phyloP scores from a whole-genome alignment of 2,888 invertebrate genomes.

The Eurois occulta region DNA sequence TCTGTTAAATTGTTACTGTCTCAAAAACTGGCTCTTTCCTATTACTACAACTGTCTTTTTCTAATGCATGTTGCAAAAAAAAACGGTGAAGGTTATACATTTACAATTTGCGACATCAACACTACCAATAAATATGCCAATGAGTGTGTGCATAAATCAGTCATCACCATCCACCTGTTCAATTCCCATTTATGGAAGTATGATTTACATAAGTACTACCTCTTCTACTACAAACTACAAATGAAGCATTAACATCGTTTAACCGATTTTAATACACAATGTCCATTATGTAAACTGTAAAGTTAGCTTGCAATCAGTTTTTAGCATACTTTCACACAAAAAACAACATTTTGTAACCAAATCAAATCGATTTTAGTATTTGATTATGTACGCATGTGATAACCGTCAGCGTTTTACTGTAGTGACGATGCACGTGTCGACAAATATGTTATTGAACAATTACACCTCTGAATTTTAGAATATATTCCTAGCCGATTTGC shows the following conservation, averaged over 20 bases:
- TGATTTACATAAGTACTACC: background rate
- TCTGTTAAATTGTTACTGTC: no score
- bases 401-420: background rate
- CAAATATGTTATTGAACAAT: background rate
- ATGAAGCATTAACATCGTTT: background rate
- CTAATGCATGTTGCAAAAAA: background rate
- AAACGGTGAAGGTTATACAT: background rate
- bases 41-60: no score
- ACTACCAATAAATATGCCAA: no score
- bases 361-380: constrained; percentile 21
- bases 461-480: background rate
- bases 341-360: background rate
- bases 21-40: no score
- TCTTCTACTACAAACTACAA: constrained; percentile 5
- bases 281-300: background rate
- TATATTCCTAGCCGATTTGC: background rate
- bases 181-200: constrained; percentile 1
- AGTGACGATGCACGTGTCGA: background rate
- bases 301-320: background rate
- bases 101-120: background rate
- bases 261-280: background rate
- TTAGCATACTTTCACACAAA: background rate
- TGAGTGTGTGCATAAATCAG: background rate
- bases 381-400: constrained; percentile 4
- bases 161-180: no score